These are phyloP conservation scores for Trididemnum clinides DNA, from an alignment of 23 tunicate species.

Conservation along the genomic window DNA sequence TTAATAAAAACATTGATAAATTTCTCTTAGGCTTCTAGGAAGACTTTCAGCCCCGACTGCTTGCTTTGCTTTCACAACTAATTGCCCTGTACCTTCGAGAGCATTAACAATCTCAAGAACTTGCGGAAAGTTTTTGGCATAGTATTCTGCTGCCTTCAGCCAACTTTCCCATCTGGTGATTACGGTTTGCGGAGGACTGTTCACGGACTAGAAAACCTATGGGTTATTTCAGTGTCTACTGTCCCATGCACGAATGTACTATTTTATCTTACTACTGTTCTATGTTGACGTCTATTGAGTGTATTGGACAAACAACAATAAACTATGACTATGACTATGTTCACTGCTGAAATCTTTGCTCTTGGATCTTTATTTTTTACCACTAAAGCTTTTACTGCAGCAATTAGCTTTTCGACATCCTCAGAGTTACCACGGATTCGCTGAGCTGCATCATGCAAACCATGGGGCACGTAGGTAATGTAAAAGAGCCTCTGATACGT, in stretches of 20 bases:
- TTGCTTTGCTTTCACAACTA: slow-evolving; percentile 16
- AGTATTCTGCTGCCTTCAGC: slow-evolving; percentile 43
- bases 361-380: background rate
- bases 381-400: background rate
- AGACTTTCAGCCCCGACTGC: slow-evolving; percentile 16
- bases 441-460: background rate
- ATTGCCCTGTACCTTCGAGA: slow-evolving; percentile 1
- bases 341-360: no score
- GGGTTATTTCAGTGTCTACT: no score
- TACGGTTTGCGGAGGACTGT: no score
- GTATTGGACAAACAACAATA: no score
- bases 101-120: slow-evolving; percentile 33
- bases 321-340: no score
- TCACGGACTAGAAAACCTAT: no score
- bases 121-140: slow-evolving; percentile 41
- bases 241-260: no score
- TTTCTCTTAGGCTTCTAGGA: background rate
- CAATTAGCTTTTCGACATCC: background rate
- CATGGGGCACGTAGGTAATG: background rate
- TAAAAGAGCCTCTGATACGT: no score
- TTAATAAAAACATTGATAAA: no score
- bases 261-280: no score
- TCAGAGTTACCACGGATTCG: background rate
- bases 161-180: no score
- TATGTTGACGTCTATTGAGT: no score